Percentiles rank a stretch among this genome's conserved stretches.
Evolutionary conservation across 2,113 vertebrate genomes (phyloP).

Genomic region (Rattus rattus): DNA sequence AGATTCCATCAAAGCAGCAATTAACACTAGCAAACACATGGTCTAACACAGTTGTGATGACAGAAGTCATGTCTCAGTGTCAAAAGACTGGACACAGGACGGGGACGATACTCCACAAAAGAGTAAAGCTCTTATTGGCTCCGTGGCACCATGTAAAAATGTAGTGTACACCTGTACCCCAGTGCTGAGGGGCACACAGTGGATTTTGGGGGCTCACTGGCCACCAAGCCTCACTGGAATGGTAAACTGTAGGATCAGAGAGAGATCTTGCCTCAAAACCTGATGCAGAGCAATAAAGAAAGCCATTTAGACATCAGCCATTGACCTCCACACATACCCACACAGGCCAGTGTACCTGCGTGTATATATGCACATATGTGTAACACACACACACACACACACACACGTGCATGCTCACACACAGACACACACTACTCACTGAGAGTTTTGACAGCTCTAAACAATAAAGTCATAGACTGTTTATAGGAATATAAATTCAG

Average conservation of each 20-base stretch:
- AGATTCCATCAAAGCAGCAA: background rate
- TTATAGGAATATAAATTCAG: background rate
- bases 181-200: background rate
- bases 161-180: background rate
- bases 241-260: background rate
- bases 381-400: background rate
- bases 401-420: background rate
- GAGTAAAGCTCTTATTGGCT: background rate
- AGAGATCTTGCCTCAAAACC: background rate
- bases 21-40: background rate
- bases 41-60: background rate
- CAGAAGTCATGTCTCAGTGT: background rate
- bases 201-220: background rate
- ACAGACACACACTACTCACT: background rate
- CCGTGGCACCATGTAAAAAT: background rate
- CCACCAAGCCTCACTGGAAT: background rate
- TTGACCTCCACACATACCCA: background rate
- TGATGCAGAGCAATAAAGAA: background rate
- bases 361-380: background rate
- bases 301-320: background rate
- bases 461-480: background rate
- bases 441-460: background rate
- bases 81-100: background rate
- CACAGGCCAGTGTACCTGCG: background rate
- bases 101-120: background rate